These are phyloP conservation scores for Apodemia zela DNA, from an alignment of 2,888 invertebrate species.

Conservation along the genomic window DNA sequence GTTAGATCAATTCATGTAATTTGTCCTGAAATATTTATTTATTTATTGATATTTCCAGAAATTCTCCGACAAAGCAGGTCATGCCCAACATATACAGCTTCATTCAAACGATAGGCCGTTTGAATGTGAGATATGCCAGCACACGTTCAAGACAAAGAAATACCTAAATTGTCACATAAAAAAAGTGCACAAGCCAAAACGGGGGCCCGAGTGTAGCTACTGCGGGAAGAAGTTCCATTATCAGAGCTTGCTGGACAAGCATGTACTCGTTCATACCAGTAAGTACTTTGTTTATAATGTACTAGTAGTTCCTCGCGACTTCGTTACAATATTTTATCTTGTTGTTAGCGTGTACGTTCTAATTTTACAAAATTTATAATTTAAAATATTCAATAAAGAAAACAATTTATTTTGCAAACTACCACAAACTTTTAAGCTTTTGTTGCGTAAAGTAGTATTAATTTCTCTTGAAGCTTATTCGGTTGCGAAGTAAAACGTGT, in stretches of 20 bases:
- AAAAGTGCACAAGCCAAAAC: constrained; percentile 35
- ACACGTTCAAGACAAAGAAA: constrained; percentile 44
- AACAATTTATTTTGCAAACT: too few species aligned
- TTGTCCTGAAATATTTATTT: too few species aligned
- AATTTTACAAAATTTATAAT: too few species aligned
- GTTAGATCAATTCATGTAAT: too few species aligned
- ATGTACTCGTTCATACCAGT: constrained; percentile 51
- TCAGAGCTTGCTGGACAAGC: constrained; percentile 36
- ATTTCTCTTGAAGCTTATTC: too few species aligned
- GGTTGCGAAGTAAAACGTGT: too few species aligned
- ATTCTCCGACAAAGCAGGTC: constrained; percentile 35
- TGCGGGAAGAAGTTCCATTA: constrained; percentile 49
- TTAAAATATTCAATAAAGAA: too few species aligned
- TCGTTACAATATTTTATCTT: too few species aligned
- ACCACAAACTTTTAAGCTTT: too few species aligned
- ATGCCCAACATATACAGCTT: constrained; percentile 36
- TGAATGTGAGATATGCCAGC: constrained; percentile 42
- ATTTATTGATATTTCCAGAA: constrained; percentile 35
- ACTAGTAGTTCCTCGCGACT: too few species aligned
- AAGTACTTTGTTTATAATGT: constrained; percentile 13
- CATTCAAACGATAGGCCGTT: constrained; percentile 39
- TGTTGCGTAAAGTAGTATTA: too few species aligned
- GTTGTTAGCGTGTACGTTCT: too few species aligned
- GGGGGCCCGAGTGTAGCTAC: constrained; percentile 36
- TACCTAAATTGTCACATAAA: constrained; percentile 44